Conservation (phyloP, 1,140 invertebrate species). For the Diachasmimorpha longicaudata region DNA sequence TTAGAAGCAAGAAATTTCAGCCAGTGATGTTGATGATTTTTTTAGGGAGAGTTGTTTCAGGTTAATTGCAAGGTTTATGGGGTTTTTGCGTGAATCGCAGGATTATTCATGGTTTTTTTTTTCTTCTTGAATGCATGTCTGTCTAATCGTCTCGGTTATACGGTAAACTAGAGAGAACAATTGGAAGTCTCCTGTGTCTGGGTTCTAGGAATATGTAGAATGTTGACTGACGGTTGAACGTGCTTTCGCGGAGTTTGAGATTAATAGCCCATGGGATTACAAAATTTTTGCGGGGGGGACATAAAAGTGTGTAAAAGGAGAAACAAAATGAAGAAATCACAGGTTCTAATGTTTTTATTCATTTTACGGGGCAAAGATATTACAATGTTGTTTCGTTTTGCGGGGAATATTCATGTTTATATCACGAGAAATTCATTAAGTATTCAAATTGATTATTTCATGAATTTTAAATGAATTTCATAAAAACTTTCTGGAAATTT, state of each 20-base stretch:
- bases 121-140: neutral
- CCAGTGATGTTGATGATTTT: no score
- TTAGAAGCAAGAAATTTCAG: no score
- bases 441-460: no score
- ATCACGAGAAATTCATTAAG: no score
- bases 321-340: neutral
- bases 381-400: no score
- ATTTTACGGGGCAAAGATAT: no score
- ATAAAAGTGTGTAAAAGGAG: neutral
- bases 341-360: neutral
- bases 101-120: constrained; percentile 2
- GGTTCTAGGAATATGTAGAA: neutral
- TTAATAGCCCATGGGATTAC: neutral
- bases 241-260: neutral
- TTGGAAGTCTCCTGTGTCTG: neutral
- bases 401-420: no score
- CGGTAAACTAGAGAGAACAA: neutral
- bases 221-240: constrained; percentile 11
- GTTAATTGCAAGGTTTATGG: neutral
- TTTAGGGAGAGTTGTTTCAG: neutral
- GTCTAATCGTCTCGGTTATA: neutral
- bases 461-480: no score
- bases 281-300: neutral
- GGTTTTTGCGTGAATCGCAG: neutral
- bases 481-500: no score